Percentiles rank a stretch among this genome's conserved stretches.
These are phyloP conservation scores for Volucella zonaria DNA, from an alignment of 2,888 invertebrate genomes.

Conservation along the genomic window DNA sequence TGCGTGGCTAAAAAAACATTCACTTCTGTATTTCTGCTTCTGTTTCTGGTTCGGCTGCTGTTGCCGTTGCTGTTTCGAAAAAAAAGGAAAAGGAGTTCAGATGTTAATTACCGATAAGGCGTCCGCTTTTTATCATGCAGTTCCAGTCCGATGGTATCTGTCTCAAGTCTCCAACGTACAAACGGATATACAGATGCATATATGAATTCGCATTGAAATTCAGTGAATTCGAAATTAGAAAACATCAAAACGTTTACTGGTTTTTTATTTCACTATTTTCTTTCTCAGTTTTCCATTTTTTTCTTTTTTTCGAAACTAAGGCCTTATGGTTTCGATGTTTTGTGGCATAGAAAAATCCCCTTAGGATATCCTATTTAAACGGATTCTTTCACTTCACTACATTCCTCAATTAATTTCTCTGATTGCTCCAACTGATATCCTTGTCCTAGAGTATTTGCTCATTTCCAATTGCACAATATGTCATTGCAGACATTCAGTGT, in stretches of 20 bases:
- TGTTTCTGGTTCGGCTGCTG: slow-evolving; percentile 4
- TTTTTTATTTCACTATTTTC: slow-evolving; percentile 13
- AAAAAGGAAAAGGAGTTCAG: slow-evolving; percentile 52
- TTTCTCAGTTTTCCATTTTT: background rate
- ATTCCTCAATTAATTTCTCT: slow-evolving; percentile 70
- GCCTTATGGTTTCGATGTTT: slow-evolving; percentile 29
- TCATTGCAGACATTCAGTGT: slow-evolving; percentile 69
- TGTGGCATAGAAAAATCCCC: slow-evolving; percentile 5
- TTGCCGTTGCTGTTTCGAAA: too few species aligned
- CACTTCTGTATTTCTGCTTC: slow-evolving; percentile 21
- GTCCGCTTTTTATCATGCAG: slow-evolving; percentile 56
- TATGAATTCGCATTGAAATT: slow-evolving; percentile 48
- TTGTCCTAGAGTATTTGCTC: slow-evolving; percentile 63
- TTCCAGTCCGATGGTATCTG: slow-evolving; percentile 59
- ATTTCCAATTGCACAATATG: slow-evolving; percentile 68
- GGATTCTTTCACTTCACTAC: slow-evolving; percentile 66
- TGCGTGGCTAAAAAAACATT: slow-evolving; percentile 47
- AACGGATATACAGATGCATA: slow-evolving; percentile 9
- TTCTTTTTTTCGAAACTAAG: slow-evolving; percentile 3
- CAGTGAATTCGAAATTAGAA: slow-evolving; percentile 55
- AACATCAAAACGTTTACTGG: slow-evolving; percentile 20
- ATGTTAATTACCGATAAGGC: slow-evolving; percentile 71
- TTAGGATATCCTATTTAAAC: slow-evolving; percentile 49
- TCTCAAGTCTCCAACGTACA: slow-evolving; percentile 9
- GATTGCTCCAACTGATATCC: slow-evolving; percentile 68